Evolutionary conservation across 2,888 invertebrate species (phyloP).

Genomic region (Amblyteles armatorius): DNA sequence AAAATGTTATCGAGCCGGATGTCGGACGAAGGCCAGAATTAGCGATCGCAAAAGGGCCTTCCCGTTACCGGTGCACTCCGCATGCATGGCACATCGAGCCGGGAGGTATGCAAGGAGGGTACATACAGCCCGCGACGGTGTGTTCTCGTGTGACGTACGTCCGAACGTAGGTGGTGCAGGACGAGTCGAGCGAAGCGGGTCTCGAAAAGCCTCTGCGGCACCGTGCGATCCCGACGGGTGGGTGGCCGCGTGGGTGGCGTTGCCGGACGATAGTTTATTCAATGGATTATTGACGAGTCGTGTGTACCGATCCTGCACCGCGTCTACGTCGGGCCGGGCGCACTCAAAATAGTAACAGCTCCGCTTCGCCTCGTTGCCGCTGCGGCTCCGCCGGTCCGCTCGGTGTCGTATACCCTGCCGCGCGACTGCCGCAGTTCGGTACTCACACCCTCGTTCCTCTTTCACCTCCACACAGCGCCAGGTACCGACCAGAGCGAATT

Average conservation of each 20-base stretch:
- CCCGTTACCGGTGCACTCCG: not conserved
- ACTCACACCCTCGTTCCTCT: constrained; percentile 20
- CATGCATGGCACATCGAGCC: not conserved
- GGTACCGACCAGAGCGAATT: constrained; percentile 15
- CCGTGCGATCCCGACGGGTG: constrained; percentile 60
- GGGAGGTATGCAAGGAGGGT: not conserved
- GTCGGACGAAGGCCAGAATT: not conserved
- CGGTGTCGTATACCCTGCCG: constrained; percentile 13
- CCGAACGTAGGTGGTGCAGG: constrained; percentile 4
- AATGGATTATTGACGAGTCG: constrained; percentile 84
- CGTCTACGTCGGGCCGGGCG: constrained; percentile 70
- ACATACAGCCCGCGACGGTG: not conserved
- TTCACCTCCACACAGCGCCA: constrained; percentile 17
- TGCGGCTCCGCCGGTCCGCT: constrained; percentile 17
- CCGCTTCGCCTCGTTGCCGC: constrained; percentile 30
- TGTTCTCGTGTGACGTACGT: constrained; percentile 36
- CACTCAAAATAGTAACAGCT: constrained; percentile 83
- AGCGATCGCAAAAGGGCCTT: constrained; percentile 14
- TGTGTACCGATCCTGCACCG: constrained; percentile 74
- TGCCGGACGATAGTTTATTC: constrained; percentile 83
- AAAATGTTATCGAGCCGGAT: not conserved
- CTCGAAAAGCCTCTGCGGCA: constrained; percentile 59
- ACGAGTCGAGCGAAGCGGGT: constrained; percentile 21
- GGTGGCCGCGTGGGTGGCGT: constrained; percentile 76
- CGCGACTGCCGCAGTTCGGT: constrained; percentile 10